Conservation (phyloP, 53 echinoderm and acorn worm species). For the Hippasteria phrygiana region DNA sequence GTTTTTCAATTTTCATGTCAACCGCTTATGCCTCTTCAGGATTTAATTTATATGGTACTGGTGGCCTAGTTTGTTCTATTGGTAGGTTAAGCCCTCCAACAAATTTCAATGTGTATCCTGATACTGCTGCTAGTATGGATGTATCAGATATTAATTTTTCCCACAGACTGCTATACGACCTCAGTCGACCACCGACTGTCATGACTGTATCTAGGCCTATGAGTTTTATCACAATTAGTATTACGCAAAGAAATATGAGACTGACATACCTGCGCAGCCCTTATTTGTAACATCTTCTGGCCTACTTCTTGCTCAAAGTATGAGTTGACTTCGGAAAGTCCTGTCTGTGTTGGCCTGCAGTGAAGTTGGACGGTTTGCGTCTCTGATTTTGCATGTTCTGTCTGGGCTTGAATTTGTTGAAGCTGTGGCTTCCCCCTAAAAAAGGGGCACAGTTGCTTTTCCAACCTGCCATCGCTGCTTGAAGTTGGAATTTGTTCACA, state of each 20-base stretch:
- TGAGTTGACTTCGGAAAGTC: not conserved
- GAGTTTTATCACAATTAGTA: no score
- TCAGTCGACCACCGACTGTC: not conserved
- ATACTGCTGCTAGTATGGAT: conserved; percentile 7
- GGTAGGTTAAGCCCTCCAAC: not conserved
- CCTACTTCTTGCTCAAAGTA: not conserved
- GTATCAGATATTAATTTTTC: conserved; percentile 12
- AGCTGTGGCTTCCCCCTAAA: not conserved
- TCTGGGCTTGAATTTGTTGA: not conserved
- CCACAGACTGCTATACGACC: not conserved
- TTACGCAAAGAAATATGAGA: not conserved
- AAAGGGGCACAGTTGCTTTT: not conserved
- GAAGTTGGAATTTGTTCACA: not conserved
- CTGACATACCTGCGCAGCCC: not conserved
- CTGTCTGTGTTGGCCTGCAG: not conserved
- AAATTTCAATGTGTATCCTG: conserved; percentile 32
- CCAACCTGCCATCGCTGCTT: not conserved
- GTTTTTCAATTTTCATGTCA: not conserved
- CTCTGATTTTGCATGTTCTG: not conserved
- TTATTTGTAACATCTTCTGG: not conserved
- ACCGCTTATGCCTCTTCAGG: not conserved
- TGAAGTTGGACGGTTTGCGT: not conserved
- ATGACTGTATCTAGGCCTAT: no score
- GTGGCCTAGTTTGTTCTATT: not conserved
- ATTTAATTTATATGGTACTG: not conserved